Conservation (phyloP, 2,113 vertebrate species). For the Motacilla alba region DNA sequence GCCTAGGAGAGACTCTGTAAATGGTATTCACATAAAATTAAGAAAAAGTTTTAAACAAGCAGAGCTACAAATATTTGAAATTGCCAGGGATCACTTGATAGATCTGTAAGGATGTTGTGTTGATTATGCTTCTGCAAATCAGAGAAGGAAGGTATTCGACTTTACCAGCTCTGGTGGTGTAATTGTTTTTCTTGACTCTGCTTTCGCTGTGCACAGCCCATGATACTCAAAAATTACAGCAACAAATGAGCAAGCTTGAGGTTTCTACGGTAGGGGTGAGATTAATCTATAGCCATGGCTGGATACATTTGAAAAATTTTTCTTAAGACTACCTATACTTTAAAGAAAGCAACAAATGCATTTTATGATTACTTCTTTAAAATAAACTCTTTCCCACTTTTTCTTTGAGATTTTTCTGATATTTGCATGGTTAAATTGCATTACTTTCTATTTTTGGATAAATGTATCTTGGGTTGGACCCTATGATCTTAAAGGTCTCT, state of each 20-base stretch:
- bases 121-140: not conserved
- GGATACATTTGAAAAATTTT: not conserved
- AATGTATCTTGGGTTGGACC: not conserved
- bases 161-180: not conserved
- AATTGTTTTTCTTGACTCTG: not conserved
- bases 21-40: not conserved
- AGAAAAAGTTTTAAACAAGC: not conserved
- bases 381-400: not conserved
- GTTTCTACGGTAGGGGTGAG: not conserved
- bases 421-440: not conserved
- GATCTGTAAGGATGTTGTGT: not conserved
- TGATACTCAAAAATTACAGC: not conserved
- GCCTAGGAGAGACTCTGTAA: not conserved
- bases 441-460: not conserved
- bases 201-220: not conserved
- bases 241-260: not conserved
- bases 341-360: not conserved
- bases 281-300: not conserved
- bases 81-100: not conserved
- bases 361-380: not conserved
- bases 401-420: not conserved
- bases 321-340: not conserved
- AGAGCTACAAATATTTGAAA: not conserved
- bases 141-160: not conserved
- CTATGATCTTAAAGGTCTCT: no score